A percentile compares a stretch with the other conserved stretches of the same genome.
Conservation (phyloP, 2,113 vertebrate species). For the Zeus faber region DNA sequence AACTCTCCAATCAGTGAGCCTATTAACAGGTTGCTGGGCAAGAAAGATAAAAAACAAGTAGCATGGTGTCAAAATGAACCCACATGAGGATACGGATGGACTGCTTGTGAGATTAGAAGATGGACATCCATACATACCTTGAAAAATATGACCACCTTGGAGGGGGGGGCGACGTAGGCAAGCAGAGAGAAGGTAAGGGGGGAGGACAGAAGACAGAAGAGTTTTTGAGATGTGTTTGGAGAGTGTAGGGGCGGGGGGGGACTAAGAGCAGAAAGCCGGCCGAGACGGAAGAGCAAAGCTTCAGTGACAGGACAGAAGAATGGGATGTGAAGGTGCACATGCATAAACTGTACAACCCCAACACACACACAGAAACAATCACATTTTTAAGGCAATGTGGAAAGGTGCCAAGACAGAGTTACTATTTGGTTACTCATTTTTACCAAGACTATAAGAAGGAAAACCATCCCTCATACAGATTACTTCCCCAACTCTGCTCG, state of each 20-base stretch:
- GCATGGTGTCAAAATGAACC: not conserved
- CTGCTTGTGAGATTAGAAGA: constrained; percentile 2
- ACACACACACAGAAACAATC: not conserved
- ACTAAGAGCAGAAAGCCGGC: not conserved
- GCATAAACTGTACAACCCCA: not conserved
- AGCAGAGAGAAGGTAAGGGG: constrained; percentile 67
- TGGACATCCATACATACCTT: constrained; percentile 73
- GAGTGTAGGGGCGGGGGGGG: constrained; percentile 20
- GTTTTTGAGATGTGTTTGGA: constrained; percentile 49
- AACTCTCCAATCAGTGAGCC: constrained; percentile 7
- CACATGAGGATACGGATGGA: not conserved
- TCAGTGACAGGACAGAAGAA: not conserved
- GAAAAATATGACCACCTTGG: constrained; percentile 78
- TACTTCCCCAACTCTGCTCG: constrained; percentile 4
- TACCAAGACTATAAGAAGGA: too few relatives aligned
- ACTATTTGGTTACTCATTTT: constrained; percentile 11
- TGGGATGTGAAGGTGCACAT: not conserved
- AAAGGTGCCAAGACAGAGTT: constrained; percentile 34
- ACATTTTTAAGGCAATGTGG: not conserved
- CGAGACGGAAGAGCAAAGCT: too few relatives aligned
- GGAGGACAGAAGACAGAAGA: constrained; percentile 49
- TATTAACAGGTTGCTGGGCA: not conserved
- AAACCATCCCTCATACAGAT: not conserved
- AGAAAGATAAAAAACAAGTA: not conserved
- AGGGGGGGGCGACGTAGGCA: constrained; percentile 54